Conservation (phyloP, 2,113 vertebrate genomes). For the Proteles cristata region DNA sequence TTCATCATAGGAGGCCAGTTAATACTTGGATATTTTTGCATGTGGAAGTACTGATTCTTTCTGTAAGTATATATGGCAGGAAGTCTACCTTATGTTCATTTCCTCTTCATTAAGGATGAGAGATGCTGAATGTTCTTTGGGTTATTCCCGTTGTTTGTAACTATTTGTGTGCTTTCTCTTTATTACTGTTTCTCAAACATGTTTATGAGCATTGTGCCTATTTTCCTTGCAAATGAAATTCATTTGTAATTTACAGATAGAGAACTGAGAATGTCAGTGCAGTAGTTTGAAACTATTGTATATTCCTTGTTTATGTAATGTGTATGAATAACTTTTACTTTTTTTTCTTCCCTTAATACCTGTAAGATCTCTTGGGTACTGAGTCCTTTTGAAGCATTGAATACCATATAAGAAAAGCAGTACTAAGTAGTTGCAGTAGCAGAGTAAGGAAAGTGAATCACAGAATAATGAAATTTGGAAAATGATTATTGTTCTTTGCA, state of each 20-base stretch:
- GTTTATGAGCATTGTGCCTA: background rate
- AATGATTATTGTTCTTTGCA: background rate
- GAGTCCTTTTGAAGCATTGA: conserved; percentile 43
- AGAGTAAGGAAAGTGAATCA: conserved; percentile 44
- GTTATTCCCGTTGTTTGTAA: conserved; percentile 17
- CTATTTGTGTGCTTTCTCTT: conserved; percentile 3
- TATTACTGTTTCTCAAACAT: background rate
- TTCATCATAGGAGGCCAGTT: background rate
- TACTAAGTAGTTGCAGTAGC: conserved; percentile 37
- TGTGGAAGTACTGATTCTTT: background rate
- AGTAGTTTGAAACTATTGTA: conserved; percentile 32
- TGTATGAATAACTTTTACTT: background rate
- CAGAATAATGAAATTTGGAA: conserved; percentile 37
- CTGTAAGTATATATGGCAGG: background rate
- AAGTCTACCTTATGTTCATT: conserved; percentile 18
- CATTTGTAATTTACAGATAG: conserved; percentile 33
- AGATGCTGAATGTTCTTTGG: background rate
- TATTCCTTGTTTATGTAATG: background rate
- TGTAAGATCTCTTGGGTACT: conserved; percentile 35
- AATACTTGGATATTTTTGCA: conserved; percentile 38
- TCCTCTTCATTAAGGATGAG: background rate
- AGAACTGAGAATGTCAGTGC: conserved; percentile 30
- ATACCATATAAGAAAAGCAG: conserved; percentile 58
- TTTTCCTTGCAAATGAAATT: conserved; percentile 11
- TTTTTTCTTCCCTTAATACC: background rate